Percentiles rank a stretch among this genome's conserved stretches.
phyloP scores from a whole-genome alignment of 2,797 vertebrate genomes.

The Eospalax fontanierii region DNA sequence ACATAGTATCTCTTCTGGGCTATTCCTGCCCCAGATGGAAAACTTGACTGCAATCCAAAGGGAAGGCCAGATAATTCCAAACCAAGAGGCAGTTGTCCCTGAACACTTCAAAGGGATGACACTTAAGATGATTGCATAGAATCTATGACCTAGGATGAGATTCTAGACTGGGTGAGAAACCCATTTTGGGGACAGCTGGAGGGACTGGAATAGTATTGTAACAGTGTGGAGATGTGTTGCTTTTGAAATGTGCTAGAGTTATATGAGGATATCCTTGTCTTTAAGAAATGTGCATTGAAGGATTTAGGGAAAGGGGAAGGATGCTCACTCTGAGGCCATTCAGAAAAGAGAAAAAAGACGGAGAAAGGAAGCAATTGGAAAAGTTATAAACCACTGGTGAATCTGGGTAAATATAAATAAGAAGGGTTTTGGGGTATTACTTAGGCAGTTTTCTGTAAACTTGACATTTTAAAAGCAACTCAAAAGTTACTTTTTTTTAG shows the following conservation, averaged over 20 bases:
- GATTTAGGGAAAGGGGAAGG: neutral
- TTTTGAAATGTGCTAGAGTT: neutral
- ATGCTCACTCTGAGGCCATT: neutral
- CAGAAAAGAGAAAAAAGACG: neutral
- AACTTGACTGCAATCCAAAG: neutral
- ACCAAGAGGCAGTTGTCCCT: neutral
- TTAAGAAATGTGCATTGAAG: neutral
- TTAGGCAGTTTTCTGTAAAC: neutral
- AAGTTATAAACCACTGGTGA: neutral
- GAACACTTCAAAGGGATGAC: neutral
- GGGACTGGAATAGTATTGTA: neutral
- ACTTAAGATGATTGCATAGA: neutral
- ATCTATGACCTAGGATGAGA: neutral
- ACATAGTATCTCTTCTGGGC: no score
- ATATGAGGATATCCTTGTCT: neutral
- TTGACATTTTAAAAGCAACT: neutral
- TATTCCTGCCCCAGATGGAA: neutral
- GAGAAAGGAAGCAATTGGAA: neutral
- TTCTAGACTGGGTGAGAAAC: neutral
- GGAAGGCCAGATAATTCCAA: neutral
- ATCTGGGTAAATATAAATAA: neutral
- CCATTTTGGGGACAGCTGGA: neutral
- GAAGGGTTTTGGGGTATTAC: no score
- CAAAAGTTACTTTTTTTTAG: neutral
- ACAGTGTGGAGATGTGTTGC: neutral